Evolutionary conservation across 1,140 invertebrate species (phyloP).

Genomic region (Drosophila fuyamai): DNA sequence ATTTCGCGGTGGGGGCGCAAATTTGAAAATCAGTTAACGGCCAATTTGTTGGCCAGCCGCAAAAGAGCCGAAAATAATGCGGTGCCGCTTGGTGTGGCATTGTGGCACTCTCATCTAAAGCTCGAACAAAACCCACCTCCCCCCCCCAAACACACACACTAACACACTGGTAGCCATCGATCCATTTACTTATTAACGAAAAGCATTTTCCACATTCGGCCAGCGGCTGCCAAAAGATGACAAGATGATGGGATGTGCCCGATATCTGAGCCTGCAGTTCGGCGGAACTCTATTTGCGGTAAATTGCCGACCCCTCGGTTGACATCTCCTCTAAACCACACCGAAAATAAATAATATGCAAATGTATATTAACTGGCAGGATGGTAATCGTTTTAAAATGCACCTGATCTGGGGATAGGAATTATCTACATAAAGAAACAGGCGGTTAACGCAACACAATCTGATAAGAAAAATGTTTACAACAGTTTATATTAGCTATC

Average conservation of each 20-base stretch:
- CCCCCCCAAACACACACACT: neutral
- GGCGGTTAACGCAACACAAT: too few species aligned
- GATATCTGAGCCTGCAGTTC: slow-evolving; percentile 47
- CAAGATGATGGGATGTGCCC: slow-evolving; percentile 39
- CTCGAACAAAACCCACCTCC: too few species aligned
- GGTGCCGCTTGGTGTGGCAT: slow-evolving; percentile 75
- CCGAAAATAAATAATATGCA: neutral
- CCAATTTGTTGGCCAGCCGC: slow-evolving; percentile 71
- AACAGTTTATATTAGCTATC: too few species aligned
- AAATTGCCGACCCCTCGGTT: slow-evolving; percentile 14
- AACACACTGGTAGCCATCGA: slow-evolving; percentile 28
- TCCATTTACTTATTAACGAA: slow-evolving; percentile 50
- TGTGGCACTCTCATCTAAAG: slow-evolving; percentile 25
- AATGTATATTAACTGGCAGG: too few species aligned
- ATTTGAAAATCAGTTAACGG: slow-evolving; percentile 80
- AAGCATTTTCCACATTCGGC: slow-evolving; percentile 39
- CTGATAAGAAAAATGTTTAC: too few species aligned
- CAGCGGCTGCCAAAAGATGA: slow-evolving; percentile 41
- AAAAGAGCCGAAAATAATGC: slow-evolving; percentile 73
- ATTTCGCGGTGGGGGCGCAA: slow-evolving; percentile 42
- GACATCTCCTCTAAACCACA: neutral
- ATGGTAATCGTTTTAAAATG: too few species aligned
- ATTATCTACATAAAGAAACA: too few species aligned
- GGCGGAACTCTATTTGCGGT: slow-evolving; percentile 43
- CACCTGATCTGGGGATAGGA: too few species aligned